Conservation (phyloP, 2,888 invertebrate species). For the Mantis religiosa region DNA sequence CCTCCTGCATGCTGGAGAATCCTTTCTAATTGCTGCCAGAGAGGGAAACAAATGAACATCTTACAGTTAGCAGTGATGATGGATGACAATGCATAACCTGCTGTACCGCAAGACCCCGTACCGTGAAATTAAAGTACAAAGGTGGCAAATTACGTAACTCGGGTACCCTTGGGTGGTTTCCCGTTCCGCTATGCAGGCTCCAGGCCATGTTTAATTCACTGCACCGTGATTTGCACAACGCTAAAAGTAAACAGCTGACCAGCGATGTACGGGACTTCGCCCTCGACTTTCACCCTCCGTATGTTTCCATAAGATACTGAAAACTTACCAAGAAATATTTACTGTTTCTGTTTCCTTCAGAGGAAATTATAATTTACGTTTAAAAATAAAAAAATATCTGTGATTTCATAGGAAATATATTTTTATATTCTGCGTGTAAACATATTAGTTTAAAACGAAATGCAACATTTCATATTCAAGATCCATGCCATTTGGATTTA, state of each 20-base stretch:
- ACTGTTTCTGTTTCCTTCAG: too few relatives aligned
- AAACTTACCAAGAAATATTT: too few relatives aligned
- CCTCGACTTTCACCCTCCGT: not conserved
- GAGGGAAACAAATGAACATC: not conserved
- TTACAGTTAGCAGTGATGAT: not conserved
- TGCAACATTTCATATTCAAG: too few relatives aligned
- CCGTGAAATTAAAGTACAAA: not conserved
- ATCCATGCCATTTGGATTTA: too few relatives aligned
- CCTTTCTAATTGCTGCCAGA: not conserved
- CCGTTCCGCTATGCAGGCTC: not conserved
- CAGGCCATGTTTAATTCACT: not conserved
- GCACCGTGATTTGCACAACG: not conserved
- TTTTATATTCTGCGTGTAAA: too few relatives aligned
- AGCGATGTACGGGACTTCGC: not conserved
- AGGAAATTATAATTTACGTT: too few relatives aligned
- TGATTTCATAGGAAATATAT: too few relatives aligned
- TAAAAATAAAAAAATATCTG: too few relatives aligned
- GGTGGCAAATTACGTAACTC: not conserved
- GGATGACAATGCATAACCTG: not conserved
- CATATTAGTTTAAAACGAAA: too few relatives aligned
- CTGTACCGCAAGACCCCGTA: not conserved
- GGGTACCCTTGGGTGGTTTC: not conserved
- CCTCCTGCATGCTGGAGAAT: not conserved
- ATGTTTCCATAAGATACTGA: not conserved
- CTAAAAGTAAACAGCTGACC: not conserved